These are phyloP conservation scores for Odocoileus virginianus DNA, from an alignment of 2,113 vertebrate species.

Conservation along the genomic window DNA sequence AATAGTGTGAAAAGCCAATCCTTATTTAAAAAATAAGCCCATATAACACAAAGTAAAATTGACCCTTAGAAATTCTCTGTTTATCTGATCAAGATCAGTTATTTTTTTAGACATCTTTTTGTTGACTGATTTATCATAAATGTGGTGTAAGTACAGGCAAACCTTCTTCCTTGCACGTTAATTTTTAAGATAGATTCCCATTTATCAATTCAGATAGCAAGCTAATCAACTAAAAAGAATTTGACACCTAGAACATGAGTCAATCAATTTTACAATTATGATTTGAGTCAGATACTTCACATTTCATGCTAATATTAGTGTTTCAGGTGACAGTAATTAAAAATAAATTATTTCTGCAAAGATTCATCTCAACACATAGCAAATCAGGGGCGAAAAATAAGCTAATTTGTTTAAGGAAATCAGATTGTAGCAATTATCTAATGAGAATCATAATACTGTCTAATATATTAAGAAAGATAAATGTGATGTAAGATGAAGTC, in stretches of 20 bases:
- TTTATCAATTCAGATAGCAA: not conserved
- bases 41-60: not conserved
- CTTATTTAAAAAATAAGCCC: not conserved
- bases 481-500: not conserved
- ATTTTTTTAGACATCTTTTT: not conserved
- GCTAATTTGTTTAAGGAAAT: not conserved
- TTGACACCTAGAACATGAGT: not conserved
- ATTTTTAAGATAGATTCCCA: not conserved
- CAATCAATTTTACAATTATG: not conserved
- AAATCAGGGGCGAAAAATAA: not conserved
- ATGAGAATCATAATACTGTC: not conserved
- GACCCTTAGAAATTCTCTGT: not conserved
- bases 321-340: not conserved
- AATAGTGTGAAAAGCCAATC: not conserved
- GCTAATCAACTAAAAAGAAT: not conserved
- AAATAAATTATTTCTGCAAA: slow-evolving; percentile 28
- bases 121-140: not conserved
- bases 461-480: not conserved
- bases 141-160: not conserved
- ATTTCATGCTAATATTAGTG: not conserved
- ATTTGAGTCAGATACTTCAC: not conserved
- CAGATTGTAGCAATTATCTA: not conserved
- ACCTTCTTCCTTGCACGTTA: not conserved
- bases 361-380: not conserved
- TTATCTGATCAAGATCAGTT: not conserved